Base-by-base conservation (phyloP, 23 tunicate species). In the Diplosoma virens region DNA sequence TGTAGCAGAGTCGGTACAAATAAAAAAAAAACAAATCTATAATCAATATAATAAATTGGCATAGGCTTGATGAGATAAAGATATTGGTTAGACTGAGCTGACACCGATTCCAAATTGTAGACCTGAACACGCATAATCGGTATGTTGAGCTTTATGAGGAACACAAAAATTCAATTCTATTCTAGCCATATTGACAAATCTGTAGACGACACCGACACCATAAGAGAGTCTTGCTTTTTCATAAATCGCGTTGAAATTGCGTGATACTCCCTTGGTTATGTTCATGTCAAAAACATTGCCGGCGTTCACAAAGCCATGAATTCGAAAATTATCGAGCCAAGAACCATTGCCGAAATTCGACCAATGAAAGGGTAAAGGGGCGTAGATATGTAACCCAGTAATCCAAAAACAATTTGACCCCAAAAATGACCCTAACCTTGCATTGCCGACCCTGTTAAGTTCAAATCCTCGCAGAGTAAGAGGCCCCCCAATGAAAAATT, bases 41-140 rank as follows among this genome's bases (percentile, higher is more conserved):
- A n/a, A n/a, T n/a, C n/a, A n/a, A n/a, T n/a, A n/a, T n/a, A n/a
- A n/a, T n/a, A n/a, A n/a, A n/a, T n/a, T n/a, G n/a, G n/a, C n/a
- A n/a, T n/a, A n/a, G n/a, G n/a, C n/a, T n/a, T n/a, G n/a, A n/a
- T n/a, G n/a, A n/a, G n/a, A n/a, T n/a, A n/a, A n/a, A n/a, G n/a
- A n/a, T n/a, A n/a, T n/a, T n/a, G n/a, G n/a, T n/a, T 50, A 90
- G 37, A 81, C 71, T 48, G 81, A 58, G 45, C 82, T 85, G 1
- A 92, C 66, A 37, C 97, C 97, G 45, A 92, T 85, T 18, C 97
- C 97, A 75, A 92, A 92, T 63, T 92, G 97, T 18, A 92, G 16
- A 7, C 92, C 92, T 3, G 73, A 63, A 36, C 79, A 69, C 1
- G 69, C 17, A 52, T 59, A 81, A 58, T 92, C 97, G 33, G 75